Percentiles rank a stretch among this genome's conserved stretches.
Conservation (phyloP, 2,888 invertebrate species). For the Pachliopta kotzebuea region DNA sequence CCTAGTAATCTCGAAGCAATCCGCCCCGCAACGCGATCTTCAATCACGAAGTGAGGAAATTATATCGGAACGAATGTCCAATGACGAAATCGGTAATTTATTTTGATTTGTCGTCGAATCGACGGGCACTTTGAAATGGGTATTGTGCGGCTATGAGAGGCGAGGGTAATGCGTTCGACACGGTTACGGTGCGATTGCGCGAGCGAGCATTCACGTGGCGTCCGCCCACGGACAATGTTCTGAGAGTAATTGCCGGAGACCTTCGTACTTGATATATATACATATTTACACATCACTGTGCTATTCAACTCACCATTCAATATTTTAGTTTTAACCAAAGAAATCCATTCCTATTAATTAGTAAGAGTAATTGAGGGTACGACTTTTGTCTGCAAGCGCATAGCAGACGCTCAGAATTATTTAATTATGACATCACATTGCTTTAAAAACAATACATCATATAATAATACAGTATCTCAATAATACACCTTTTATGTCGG, state of each 20-base stretch:
- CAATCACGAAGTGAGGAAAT: constrained; percentile 59
- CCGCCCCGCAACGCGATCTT: constrained; percentile 47
- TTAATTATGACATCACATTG: too few relatives aligned
- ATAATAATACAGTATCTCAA: too few relatives aligned
- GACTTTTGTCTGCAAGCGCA: too few relatives aligned
- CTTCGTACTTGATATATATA: constrained; percentile 5
- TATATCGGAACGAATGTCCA: constrained; percentile 73
- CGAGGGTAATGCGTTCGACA: constrained; percentile 64
- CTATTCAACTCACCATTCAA: background rate
- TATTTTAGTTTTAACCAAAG: background rate
- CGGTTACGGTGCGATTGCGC: constrained; percentile 48
- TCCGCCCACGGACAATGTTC: constrained; percentile 31
- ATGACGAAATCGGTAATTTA: constrained; percentile 68
- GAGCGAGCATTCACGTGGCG: constrained; percentile 57
- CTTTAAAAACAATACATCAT: too few relatives aligned
- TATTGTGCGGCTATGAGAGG: constrained; percentile 61
- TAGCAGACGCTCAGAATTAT: too few relatives aligned
- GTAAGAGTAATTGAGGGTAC: background rate
- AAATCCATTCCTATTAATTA: background rate
- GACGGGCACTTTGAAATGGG: constrained; percentile 58
- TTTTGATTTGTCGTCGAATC: constrained; percentile 61
- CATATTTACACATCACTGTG: background rate
- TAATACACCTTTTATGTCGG: too few relatives aligned
- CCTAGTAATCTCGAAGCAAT: constrained; percentile 38
- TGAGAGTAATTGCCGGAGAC: constrained; percentile 11